These are phyloP conservation scores for Crepidodera aurea DNA, from an alignment of 2,888 invertebrate genomes.

Conservation along the genomic window DNA sequence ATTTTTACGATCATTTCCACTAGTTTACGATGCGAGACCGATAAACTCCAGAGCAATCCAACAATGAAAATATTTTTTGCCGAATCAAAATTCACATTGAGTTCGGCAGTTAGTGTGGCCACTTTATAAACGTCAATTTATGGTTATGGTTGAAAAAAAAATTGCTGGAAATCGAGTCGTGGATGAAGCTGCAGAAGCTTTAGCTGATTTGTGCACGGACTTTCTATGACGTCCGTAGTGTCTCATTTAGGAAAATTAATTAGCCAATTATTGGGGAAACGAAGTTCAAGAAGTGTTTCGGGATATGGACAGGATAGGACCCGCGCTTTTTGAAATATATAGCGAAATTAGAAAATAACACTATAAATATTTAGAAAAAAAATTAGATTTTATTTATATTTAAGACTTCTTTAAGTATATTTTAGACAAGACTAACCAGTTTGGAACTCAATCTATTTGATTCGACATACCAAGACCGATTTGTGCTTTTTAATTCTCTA, in stretches of 20 bases:
- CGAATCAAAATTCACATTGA: slow-evolving; percentile 52
- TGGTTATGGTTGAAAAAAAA: slow-evolving; percentile 52
- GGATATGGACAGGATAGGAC: slow-evolving; percentile 25
- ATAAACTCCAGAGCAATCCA: slow-evolving; percentile 37
- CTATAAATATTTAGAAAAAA: too few relatives aligned
- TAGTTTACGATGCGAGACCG: slow-evolving; percentile 42
- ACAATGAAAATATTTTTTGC: slow-evolving; percentile 50
- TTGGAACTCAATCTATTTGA: too few relatives aligned
- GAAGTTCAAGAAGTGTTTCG: slow-evolving; percentile 46
- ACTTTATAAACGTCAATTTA: slow-evolving; percentile 52
- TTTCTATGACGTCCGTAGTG: slow-evolving; percentile 51
- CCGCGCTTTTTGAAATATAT: too few relatives aligned
- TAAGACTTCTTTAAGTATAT: too few relatives aligned
- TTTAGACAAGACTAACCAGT: too few relatives aligned
- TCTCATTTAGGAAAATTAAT: slow-evolving; percentile 60
- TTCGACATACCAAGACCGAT: too few relatives aligned
- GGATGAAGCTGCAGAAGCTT: slow-evolving; percentile 45
- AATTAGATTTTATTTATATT: too few relatives aligned
- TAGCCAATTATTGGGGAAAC: slow-evolving; percentile 59
- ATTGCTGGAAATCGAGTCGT: slow-evolving; percentile 8
- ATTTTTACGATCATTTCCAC: slow-evolving; percentile 41
- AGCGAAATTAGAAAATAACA: too few relatives aligned
- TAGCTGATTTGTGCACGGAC: slow-evolving; percentile 47
- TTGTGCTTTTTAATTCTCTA: too few relatives aligned
- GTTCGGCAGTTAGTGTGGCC: slow-evolving; percentile 46